These are phyloP conservation scores for Larimichthys crocea DNA, from an alignment of 2,113 vertebrate genomes.

Conservation along the genomic window DNA sequence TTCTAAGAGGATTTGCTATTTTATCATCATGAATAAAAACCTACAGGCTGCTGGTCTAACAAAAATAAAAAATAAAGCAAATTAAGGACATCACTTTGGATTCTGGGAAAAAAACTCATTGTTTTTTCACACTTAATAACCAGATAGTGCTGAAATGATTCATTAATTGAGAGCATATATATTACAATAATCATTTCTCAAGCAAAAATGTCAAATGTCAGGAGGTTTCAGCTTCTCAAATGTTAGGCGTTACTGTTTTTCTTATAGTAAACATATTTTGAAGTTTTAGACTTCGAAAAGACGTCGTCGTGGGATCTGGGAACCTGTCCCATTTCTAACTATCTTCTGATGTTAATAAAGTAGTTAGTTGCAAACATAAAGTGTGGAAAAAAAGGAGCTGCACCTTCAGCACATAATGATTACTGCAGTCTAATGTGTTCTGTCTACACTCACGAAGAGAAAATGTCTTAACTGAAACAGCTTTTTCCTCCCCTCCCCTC, in stretches of 20 bases:
- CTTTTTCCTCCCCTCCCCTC: background rate
- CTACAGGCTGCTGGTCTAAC: background rate
- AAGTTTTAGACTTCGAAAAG: background rate
- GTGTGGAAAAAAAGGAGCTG: background rate
- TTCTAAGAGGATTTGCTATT: background rate
- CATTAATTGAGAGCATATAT: background rate
- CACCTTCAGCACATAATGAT: background rate
- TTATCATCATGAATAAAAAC: background rate
- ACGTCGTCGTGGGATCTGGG: rapidly evolving
- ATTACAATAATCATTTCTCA: background rate
- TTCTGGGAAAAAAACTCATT: background rate
- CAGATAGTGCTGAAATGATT: background rate
- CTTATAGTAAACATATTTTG: background rate
- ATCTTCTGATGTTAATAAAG: too few relatives aligned
- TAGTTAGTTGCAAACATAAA: too few relatives aligned
- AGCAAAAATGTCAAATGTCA: too few relatives aligned
- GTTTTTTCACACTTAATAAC: background rate
- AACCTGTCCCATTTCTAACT: background rate
- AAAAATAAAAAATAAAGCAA: background rate
- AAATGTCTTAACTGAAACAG: background rate
- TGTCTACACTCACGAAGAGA: too few relatives aligned
- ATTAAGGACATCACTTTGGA: background rate
- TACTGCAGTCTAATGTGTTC: background rate
- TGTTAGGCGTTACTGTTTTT: background rate
- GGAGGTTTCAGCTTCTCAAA: background rate